Percentiles rank a stretch among this genome's conserved stretches.
Evolutionary conservation across 2,113 vertebrate genomes (phyloP).

Genomic region (Otus sunia): DNA sequence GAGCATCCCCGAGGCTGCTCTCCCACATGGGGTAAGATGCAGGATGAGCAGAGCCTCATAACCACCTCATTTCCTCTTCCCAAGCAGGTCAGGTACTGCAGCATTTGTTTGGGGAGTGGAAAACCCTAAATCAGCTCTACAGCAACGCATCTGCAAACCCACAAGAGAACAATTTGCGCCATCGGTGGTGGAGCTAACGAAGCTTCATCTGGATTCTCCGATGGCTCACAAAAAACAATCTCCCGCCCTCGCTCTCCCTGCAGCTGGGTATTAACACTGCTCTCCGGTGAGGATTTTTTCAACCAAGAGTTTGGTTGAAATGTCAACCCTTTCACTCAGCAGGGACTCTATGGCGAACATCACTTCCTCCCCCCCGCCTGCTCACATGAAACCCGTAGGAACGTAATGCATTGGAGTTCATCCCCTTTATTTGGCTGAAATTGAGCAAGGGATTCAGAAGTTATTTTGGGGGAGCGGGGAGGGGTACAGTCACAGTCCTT

Average conservation of each 20-base stretch:
- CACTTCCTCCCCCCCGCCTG: not conserved
- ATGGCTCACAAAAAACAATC: not conserved
- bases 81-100: not conserved
- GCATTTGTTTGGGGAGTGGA: not conserved
- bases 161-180: not conserved
- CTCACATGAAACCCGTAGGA: not conserved
- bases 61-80: not conserved
- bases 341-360: not conserved
- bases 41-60: not conserved
- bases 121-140: not conserved
- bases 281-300: not conserved
- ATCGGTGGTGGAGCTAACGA: not conserved
- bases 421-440: not conserved
- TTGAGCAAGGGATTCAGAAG: not conserved
- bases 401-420: not conserved
- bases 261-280: not conserved
- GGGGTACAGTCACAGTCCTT: not conserved
- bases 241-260: not conserved
- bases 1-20: not conserved
- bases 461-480: constrained; percentile 12
- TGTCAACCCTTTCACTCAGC: not conserved
- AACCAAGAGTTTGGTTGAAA: not conserved
- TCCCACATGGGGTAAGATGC: not conserved
- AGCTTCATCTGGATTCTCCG: not conserved
- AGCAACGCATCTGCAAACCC: not conserved